These are phyloP conservation scores for Calidris pygmaea DNA, from an alignment of 2,113 vertebrate species.

Conservation along the genomic window DNA sequence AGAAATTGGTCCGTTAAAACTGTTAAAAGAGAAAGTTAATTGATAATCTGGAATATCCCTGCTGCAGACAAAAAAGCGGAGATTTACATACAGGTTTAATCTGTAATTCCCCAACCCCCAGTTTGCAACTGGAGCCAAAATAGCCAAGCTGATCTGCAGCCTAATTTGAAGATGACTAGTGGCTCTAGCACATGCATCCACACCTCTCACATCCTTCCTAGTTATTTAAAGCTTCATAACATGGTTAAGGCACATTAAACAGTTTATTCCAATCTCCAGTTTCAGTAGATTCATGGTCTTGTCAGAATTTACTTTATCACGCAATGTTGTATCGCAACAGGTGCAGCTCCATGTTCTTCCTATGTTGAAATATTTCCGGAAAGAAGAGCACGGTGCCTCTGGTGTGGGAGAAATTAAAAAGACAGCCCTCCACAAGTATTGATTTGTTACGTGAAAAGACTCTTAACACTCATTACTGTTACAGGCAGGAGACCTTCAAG, in stretches of 20 bases:
- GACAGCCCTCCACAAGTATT: slow-evolving; percentile 1
- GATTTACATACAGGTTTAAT: neutral
- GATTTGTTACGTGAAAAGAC: neutral
- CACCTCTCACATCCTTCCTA: neutral
- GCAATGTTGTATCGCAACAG: neutral
- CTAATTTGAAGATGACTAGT: neutral
- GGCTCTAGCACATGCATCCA: neutral
- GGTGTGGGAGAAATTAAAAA: neutral
- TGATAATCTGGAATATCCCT: neutral
- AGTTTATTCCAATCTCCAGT: neutral
- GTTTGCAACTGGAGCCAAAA: neutral
- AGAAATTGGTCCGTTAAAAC: neutral
- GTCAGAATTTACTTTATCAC: neutral
- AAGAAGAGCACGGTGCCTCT: neutral
- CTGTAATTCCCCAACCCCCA: neutral
- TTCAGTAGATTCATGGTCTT: neutral
- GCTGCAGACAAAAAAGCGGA: neutral
- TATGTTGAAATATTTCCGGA: neutral
- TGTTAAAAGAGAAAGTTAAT: neutral
- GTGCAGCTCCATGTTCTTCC: neutral
- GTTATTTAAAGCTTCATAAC: neutral
- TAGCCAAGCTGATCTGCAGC: neutral
- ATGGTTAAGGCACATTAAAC: neutral
- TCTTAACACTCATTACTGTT: neutral
- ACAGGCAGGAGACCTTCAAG: neutral